Percentiles rank a stretch among this genome's conserved stretches.
Conservation (phyloP, 2,888 invertebrate genomes). For the Apantesis nais region DNA sequence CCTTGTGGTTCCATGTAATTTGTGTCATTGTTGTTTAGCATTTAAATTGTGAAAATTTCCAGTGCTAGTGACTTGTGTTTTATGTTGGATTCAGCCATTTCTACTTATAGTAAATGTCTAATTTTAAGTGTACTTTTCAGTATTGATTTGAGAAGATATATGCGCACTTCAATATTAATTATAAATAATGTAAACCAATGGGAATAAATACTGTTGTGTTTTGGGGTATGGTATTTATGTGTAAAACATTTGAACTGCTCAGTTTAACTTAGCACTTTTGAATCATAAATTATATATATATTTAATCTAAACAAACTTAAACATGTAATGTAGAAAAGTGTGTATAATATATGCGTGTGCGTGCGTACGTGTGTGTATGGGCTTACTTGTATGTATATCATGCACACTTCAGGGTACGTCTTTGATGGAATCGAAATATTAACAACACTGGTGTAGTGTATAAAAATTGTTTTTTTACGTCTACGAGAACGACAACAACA, state of each 20-base stretch:
- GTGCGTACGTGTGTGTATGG: neutral
- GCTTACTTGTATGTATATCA: neutral
- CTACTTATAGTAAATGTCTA: neutral
- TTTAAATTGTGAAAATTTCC: slow-evolving; percentile 10
- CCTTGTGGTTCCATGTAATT: slow-evolving; percentile 36
- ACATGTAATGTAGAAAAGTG: neutral
- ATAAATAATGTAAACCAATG: neutral
- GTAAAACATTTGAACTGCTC: neutral
- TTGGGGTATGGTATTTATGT: neutral
- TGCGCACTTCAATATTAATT: too few species aligned
- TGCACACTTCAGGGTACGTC: neutral
- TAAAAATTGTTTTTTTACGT: too few species aligned
- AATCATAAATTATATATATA: neutral
- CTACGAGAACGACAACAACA: too few species aligned
- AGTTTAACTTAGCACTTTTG: too few species aligned
- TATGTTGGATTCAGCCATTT: neutral
- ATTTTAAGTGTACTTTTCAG: neutral
- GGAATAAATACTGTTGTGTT: neutral
- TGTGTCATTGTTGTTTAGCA: slow-evolving; percentile 28
- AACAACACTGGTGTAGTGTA: too few species aligned
- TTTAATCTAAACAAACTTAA: neutral
- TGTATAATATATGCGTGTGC: neutral
- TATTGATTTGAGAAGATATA: neutral
- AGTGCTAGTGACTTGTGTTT: slow-evolving; percentile 3
- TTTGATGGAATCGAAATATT: too few species aligned